Conservation (phyloP, 1,140 invertebrate species). For the Stegodyphus dumicola region DNA sequence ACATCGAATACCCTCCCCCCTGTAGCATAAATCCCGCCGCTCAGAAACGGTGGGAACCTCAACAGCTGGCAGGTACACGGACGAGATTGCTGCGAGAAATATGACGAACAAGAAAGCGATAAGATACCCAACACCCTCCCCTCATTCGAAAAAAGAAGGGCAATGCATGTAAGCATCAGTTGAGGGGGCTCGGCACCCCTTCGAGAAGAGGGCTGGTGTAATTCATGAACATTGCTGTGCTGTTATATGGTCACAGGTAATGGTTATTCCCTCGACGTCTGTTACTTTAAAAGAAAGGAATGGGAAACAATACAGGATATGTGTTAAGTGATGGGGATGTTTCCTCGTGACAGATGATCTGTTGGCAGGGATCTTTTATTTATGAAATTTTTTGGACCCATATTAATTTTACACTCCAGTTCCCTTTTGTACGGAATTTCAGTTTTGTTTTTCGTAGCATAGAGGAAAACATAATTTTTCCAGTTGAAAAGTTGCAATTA, state of each 20-base stretch:
- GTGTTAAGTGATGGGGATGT: conserved; percentile 19
- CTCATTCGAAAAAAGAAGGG: background rate
- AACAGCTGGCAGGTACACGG: conserved; percentile 33
- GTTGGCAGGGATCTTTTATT: no score
- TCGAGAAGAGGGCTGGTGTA: background rate
- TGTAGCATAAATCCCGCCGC: background rate
- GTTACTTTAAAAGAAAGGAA: conserved; percentile 42
- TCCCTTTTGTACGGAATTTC: no score
- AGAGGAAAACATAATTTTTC: no score
- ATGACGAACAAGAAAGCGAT: conserved; percentile 7
- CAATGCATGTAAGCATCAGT: conserved; percentile 17
- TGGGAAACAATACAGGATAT: conserved; percentile 20
- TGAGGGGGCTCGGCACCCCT: conserved; percentile 1
- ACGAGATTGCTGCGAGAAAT: conserved; percentile 27
- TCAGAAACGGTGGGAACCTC: conserved; percentile 30
- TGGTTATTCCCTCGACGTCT: conserved; percentile 9
- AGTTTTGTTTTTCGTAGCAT: no score
- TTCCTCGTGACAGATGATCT: no score
- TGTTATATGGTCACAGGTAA: no score
- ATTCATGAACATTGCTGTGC: no score
- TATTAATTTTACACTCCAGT: no score
- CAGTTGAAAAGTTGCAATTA: no score
- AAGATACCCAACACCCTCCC: background rate
- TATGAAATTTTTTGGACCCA: no score
- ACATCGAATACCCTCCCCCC: background rate